Evolutionary conservation across 2,113 vertebrate species (phyloP), one percentile per base, ranked within the genome.

Genomic region (Lepisosteus osseus): DNA sequence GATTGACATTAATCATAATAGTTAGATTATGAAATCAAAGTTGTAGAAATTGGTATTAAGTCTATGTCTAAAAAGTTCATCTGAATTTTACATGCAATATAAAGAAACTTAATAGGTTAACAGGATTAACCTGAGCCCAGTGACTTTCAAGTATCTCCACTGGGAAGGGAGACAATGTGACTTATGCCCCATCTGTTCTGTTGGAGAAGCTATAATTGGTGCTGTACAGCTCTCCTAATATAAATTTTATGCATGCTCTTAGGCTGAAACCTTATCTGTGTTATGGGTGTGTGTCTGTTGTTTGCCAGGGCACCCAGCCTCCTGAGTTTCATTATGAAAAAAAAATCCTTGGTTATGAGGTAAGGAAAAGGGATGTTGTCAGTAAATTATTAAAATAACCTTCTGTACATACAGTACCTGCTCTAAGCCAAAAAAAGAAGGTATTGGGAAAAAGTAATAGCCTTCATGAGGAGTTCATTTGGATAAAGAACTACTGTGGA

Each of bases 171-270:
- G n/a, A 40, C 9, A 40, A 65, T 11, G n/a, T 41, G 62, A 65
- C 62, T 65, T 29, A 5, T 5, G 41, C 4, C 29, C 62, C 62
- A 65, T 65, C 62, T 65, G 62, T 40, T 6, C 62, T 29, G 9
- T 12, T 65, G 29, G 6, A 6, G 3, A 11, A 40, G 17, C 62
- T 65, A 65, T 65, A 65, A 65, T 40, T 65, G 4, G 8, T 62
- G 61, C 17, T 62, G 17, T 62, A 62, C 61, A 62, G 61, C 61
- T 62, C 17, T 13, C 62, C 13, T 41, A 65, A 65, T 65, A 29
- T 41, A 65, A 4, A 65, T 65, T 2, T 65, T 65, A 41, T 65
- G 62, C 41, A 65, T 43, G 62, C 62, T 43, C 41, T 65, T 65
- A 65, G 17, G 29, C 17, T 43, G 29, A 65, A 65, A 43, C 41